phyloP scores from a whole-genome alignment of 2,888 invertebrate species.

The Nomada lathburiana region DNA sequence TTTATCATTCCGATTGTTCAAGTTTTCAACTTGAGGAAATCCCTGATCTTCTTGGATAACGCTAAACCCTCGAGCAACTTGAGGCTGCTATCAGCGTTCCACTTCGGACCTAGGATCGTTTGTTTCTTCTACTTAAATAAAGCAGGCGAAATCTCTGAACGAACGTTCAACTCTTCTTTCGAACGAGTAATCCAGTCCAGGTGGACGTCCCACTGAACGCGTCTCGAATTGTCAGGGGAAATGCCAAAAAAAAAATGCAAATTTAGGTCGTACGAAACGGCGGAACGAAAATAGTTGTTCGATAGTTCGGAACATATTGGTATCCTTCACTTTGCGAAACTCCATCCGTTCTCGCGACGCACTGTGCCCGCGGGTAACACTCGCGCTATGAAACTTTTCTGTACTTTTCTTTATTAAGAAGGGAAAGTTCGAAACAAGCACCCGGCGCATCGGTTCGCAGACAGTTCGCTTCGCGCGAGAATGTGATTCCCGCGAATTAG shows the following conservation, averaged over 20 bases:
- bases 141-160: not conserved
- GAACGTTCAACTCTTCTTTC: not conserved
- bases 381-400: conserved; percentile 26
- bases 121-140: conserved; percentile 3
- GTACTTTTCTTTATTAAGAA: conserved; percentile 28
- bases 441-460: too few species aligned
- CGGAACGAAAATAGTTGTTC: not conserved
- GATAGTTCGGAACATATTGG: conserved; percentile 12
- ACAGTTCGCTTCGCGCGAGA: conserved; percentile 3
- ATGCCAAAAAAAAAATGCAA: not conserved
- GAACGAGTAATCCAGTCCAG: too few species aligned
- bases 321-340: conserved; percentile 1
- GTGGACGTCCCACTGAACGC: not conserved
- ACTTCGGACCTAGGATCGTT: not conserved
- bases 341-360: conserved; percentile 4
- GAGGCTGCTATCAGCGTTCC: not conserved
- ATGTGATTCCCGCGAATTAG: conserved; percentile 33
- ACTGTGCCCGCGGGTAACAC: not conserved
- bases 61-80: conserved; percentile 3
- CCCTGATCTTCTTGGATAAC: conserved; percentile 24
- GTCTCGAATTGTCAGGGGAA: conserved; percentile 1
- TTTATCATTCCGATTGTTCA: conserved; percentile 41
- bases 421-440: not conserved
- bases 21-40: conserved; percentile 25
- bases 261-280: not conserved